These are phyloP conservation scores for Gambusia affinis DNA, from an alignment of 2,113 vertebrate species.

Conservation along the genomic window DNA sequence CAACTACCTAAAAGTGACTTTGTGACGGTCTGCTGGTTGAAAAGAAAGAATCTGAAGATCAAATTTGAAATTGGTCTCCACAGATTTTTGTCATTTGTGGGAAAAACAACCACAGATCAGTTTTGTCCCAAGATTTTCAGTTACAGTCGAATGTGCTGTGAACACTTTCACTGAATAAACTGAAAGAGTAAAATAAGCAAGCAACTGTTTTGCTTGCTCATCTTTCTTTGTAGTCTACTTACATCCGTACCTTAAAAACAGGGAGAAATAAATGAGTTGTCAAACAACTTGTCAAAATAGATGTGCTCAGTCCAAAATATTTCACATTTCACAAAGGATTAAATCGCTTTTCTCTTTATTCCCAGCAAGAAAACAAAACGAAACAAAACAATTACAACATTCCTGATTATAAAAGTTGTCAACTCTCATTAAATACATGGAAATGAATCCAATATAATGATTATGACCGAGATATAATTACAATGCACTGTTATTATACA, in stretches of 20 bases:
- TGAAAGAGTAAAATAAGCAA: background rate
- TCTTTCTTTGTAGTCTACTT: background rate
- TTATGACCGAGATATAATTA: conserved; percentile 24
- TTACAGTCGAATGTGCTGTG: too few relatives aligned
- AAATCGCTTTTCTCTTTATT: conserved; percentile 11
- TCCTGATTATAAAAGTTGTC: conserved; percentile 11
- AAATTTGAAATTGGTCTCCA: background rate
- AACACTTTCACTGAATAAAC: too few relatives aligned
- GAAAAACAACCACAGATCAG: background rate
- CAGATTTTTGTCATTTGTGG: background rate
- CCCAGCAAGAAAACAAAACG: background rate
- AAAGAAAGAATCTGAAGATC: background rate
- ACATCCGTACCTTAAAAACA: background rate
- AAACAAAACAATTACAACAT: background rate
- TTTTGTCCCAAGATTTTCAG: background rate
- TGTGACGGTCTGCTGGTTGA: background rate
- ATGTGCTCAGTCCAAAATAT: background rate
- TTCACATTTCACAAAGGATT: background rate
- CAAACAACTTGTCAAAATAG: background rate
- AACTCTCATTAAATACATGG: conserved; percentile 20
- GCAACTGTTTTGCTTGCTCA: background rate
- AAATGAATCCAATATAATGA: conserved; percentile 15
- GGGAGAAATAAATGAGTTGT: conserved; percentile 7
- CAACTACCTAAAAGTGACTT: background rate
- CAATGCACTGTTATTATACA: conserved; percentile 36